Evolutionary conservation across 2,888 invertebrate genomes (phyloP).

Genomic region (Gandaritis pyraliata): DNA sequence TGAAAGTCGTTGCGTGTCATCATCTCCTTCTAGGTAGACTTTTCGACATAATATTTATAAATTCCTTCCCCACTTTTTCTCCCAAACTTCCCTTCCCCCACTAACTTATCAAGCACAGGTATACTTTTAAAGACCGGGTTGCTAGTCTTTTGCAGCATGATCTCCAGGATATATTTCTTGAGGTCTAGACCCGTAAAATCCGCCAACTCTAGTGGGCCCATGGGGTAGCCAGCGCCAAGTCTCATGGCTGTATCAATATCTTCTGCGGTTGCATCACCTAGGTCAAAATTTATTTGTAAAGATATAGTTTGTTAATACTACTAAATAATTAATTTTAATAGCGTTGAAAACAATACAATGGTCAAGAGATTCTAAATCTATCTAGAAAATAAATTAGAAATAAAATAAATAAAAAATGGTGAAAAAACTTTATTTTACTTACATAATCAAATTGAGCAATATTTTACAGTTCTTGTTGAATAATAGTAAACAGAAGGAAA

Average conservation of each 20-base stretch:
- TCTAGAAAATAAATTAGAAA: too few species aligned
- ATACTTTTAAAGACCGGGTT: constrained; percentile 77
- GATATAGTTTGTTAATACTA: too few species aligned
- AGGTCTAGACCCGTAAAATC: constrained; percentile 94
- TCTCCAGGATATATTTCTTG: constrained; percentile 80
- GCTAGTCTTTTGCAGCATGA: constrained; percentile 87
- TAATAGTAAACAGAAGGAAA: too few species aligned
- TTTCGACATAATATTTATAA: constrained; percentile 83
- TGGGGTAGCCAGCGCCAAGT: constrained; percentile 94
- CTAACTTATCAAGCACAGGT: constrained; percentile 86
- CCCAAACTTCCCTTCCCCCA: constrained; percentile 90
- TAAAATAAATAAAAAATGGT: too few species aligned
- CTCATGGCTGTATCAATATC: constrained; percentile 97
- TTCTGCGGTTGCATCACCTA: constrained; percentile 87
- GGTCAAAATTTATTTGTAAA: neutral
- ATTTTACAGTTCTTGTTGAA: too few species aligned
- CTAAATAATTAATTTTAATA: too few species aligned
- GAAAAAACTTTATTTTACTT: too few species aligned
- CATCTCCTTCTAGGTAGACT: neutral
- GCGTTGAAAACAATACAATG: too few species aligned
- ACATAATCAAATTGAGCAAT: too few species aligned
- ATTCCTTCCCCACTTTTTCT: constrained; percentile 92
- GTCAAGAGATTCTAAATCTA: too few species aligned
- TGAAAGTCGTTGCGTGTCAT: too few species aligned
- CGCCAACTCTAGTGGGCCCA: constrained; percentile 94